phyloP scores from a whole-genome alignment of 2,113 vertebrate species.

The Notechis scutatus region DNA sequence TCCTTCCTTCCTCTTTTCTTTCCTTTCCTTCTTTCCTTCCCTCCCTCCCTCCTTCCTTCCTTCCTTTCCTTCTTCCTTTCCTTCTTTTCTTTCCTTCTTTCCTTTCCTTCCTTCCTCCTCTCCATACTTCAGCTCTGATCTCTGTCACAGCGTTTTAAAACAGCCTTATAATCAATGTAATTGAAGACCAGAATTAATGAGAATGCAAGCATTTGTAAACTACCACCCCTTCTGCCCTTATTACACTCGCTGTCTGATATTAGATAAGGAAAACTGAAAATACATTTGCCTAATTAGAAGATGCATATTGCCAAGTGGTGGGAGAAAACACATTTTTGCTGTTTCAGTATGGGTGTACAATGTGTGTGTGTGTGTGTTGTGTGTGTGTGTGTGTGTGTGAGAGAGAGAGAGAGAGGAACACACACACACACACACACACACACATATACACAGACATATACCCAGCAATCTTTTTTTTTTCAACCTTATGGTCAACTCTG shows the following conservation, averaged over 20 bases:
- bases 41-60: fast-evolving
- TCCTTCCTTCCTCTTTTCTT: fast-evolving
- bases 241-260: slow-evolving; percentile 65
- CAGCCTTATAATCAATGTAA: slow-evolving; percentile 77
- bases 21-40: fast-evolving
- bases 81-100: too few species aligned
- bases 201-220: slow-evolving; percentile 63
- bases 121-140: slow-evolving; percentile 58
- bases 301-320: slow-evolving; percentile 70
- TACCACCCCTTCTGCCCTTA: slow-evolving; percentile 53
- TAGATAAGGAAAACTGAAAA: slow-evolving; percentile 80
- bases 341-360: background rate
- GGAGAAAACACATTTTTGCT: slow-evolving; percentile 51
- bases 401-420: too few species aligned
- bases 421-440: background rate
- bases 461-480: background rate
- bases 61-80: too few species aligned
- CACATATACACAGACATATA: background rate
- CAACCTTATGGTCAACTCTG: background rate
- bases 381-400: too few species aligned
- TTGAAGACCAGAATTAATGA: slow-evolving; percentile 81
- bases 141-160: slow-evolving; percentile 61
- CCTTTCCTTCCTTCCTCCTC: background rate
- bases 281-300: slow-evolving; percentile 81
- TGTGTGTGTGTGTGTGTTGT: background rate